phyloP scores from a whole-genome alignment of 1,140 invertebrate species.

The Pararge aegeria region DNA sequence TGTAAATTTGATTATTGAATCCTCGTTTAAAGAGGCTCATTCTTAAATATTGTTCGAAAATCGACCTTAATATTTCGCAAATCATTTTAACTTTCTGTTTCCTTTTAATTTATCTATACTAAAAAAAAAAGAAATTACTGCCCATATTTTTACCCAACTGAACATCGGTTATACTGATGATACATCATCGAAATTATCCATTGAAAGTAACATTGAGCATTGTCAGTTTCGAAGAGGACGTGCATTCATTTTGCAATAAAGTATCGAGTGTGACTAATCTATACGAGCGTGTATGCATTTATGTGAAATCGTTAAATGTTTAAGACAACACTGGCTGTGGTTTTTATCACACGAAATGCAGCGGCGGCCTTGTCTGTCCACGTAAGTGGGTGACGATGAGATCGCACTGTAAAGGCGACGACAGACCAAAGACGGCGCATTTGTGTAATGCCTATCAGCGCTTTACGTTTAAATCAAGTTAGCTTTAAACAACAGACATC shows the following conservation, averaged over 20 bases:
- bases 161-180: not conserved
- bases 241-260: slow-evolving; percentile 17
- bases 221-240: slow-evolving; percentile 11
- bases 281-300: slow-evolving; percentile 9
- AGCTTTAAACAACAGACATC: no score
- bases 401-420: slow-evolving; percentile 24
- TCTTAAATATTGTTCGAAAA: no score
- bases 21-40: no score
- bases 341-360: slow-evolving; percentile 31
- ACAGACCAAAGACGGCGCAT: slow-evolving; percentile 21
- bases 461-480: slow-evolving; percentile 9
- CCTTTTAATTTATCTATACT: no score
- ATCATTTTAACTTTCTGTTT: no score
- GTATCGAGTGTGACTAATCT: slow-evolving; percentile 20
- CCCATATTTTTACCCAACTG: not conserved
- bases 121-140: no score
- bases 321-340: slow-evolving; percentile 23
- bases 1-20: no score
- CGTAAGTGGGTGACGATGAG: slow-evolving; percentile 28
- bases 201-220: slow-evolving; percentile 6
- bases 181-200: not conserved
- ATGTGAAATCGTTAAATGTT: slow-evolving; percentile 23
- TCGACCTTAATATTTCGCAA: no score
- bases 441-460: not conserved
- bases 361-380: slow-evolving; percentile 17